Conservation (phyloP, 2,113 vertebrate species). For the Urocolius indicus region DNA sequence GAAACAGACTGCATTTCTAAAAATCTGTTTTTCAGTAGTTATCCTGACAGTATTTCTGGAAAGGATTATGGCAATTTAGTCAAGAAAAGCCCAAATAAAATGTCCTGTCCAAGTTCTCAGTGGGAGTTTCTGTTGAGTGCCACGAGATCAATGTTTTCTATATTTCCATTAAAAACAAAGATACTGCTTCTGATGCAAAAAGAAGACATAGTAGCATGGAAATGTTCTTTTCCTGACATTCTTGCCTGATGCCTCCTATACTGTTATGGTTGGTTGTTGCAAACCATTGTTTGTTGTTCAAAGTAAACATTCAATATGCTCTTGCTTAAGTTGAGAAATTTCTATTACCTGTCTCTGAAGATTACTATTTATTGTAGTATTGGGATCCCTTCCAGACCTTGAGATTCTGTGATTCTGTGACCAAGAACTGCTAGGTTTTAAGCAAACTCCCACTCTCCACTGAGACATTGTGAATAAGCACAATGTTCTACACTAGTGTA, state of each 20-base stretch:
- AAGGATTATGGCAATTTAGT: background rate
- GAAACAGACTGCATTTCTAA: background rate
- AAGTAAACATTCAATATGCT: background rate
- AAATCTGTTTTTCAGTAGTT: background rate
- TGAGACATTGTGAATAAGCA: background rate
- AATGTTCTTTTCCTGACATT: background rate
- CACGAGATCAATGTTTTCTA: background rate
- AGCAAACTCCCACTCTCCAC: background rate
- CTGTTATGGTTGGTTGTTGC: background rate
- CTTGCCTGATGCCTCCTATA: background rate
- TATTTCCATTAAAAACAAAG: background rate
- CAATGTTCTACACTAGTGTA: background rate
- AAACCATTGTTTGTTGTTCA: background rate
- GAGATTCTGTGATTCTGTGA: background rate
- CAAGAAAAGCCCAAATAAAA: background rate
- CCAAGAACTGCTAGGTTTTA: background rate
- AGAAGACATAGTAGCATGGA: accelerated
- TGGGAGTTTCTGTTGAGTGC: background rate
- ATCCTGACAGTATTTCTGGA: background rate
- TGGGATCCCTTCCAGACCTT: too few species aligned
- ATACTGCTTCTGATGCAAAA: background rate
- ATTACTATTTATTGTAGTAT: background rate
- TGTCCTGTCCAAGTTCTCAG: background rate
- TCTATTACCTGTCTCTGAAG: background rate
- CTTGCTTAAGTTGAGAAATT: background rate